A percentile compares a stretch with the other conserved stretches of the same genome.
These are phyloP conservation scores for Eupeodes luniger DNA, from an alignment of 2,888 invertebrate genomes.

Conservation along the genomic window DNA sequence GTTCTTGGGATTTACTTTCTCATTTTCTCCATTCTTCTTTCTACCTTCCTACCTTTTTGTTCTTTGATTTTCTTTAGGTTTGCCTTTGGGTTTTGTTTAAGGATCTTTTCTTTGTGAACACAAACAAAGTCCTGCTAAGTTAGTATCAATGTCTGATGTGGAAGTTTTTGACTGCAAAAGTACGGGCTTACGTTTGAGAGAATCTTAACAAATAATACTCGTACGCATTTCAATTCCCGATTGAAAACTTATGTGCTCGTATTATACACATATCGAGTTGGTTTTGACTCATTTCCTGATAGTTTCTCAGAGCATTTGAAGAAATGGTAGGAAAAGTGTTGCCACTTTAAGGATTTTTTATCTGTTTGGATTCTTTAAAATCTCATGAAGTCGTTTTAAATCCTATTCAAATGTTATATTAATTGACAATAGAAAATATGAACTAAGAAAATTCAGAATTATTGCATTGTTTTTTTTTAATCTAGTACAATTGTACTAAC, in stretches of 20 bases:
- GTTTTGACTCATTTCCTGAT: slow-evolving; percentile 29
- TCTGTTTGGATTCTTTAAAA: too few relatives aligned
- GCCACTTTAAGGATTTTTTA: neutral
- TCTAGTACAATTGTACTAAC: too few relatives aligned
- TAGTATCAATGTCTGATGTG: slow-evolving; percentile 38
- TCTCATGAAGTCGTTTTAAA: too few relatives aligned
- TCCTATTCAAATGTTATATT: too few relatives aligned
- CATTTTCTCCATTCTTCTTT: too few relatives aligned
- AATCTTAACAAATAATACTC: slow-evolving; percentile 30
- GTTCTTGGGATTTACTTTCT: slow-evolving; percentile 36
- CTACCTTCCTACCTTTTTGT: neutral
- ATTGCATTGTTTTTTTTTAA: too few relatives aligned
- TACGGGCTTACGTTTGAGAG: slow-evolving; percentile 27
- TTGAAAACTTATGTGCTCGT: slow-evolving; percentile 39
- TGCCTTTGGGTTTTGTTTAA: slow-evolving; percentile 26
- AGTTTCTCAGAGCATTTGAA: neutral
- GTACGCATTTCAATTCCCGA: slow-evolving; percentile 33
- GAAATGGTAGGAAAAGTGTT: neutral
- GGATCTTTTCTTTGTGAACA: slow-evolving; percentile 33
- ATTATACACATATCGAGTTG: slow-evolving; percentile 24
- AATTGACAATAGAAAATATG: too few relatives aligned
- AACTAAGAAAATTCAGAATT: too few relatives aligned
- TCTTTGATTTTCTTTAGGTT: slow-evolving; percentile 7
- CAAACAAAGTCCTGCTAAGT: slow-evolving; percentile 41
- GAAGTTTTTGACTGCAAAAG: slow-evolving; percentile 42